Conservation (phyloP, 2,888 invertebrate species). For the Chymomyza procnemis region DNA sequence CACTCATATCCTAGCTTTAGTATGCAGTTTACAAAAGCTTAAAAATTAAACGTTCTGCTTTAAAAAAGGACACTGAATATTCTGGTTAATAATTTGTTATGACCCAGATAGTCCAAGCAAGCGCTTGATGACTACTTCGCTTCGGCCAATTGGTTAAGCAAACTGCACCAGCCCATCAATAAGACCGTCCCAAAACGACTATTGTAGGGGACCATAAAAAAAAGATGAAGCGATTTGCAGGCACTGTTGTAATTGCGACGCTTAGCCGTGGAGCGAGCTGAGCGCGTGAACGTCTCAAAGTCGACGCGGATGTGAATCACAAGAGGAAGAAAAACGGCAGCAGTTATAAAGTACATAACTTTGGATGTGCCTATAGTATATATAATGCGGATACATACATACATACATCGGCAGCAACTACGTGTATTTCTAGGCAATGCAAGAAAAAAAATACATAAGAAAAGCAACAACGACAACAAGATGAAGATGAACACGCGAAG, state of each 20-base stretch:
- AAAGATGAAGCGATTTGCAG: constrained; percentile 73
- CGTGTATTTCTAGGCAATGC: neutral
- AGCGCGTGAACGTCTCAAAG: constrained; percentile 11
- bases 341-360: constrained; percentile 26
- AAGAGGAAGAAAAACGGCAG: constrained; percentile 45
- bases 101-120: constrained; percentile 4
- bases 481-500: neutral
- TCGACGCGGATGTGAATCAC: constrained; percentile 26
- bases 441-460: neutral
- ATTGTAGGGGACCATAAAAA: constrained; percentile 69
- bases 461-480: neutral
- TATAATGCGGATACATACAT: neutral
- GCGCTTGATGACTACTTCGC: constrained; percentile 11
- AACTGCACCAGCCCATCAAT: constrained; percentile 42
- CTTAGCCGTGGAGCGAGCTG: constrained; percentile 43
- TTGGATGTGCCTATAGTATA: neutral
- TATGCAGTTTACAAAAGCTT: neutral
- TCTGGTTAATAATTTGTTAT: constrained; percentile 61
- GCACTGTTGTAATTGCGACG: constrained; percentile 67
- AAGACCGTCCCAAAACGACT: constrained; percentile 69
- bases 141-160: constrained; percentile 18
- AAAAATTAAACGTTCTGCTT: neutral
- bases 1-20: too few relatives aligned
- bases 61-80: neutral
- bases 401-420: too few relatives aligned